phyloP scores from a whole-genome alignment of 2,888 invertebrate species.

The Capitulum mitella region DNA sequence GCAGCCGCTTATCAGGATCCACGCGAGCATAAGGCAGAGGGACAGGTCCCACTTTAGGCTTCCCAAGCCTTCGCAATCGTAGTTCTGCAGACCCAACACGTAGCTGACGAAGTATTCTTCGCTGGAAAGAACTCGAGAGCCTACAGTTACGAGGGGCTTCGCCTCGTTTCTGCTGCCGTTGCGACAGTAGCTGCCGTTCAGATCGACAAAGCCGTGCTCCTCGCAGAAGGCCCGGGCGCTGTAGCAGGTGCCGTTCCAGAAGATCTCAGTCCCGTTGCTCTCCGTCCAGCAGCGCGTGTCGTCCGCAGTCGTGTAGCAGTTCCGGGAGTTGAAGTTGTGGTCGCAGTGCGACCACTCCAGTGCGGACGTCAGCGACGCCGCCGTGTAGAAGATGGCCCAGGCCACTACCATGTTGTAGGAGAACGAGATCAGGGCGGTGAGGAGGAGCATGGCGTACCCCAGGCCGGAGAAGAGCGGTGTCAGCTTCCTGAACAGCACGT shows the following conservation, averaged over 20 bases:
- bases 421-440: neutral
- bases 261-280: slow-evolving; percentile 28
- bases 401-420: neutral
- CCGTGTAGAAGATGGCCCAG: slow-evolving; percentile 71
- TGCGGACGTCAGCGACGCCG: slow-evolving; percentile 46
- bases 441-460: neutral
- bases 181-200: slow-evolving; percentile 31
- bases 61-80: slow-evolving; percentile 54
- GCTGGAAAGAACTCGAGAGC: slow-evolving; percentile 45
- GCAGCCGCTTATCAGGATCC: slow-evolving; percentile 69
- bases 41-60: slow-evolving; percentile 61
- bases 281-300: slow-evolving; percentile 18
- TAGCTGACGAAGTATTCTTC: slow-evolving; percentile 56
- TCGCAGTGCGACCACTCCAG: slow-evolving; percentile 67
- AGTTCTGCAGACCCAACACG: slow-evolving; percentile 29
- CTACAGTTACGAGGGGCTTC: neutral
- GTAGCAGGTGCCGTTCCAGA: slow-evolving; percentile 32
- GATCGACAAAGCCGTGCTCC: neutral
- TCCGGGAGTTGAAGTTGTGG: slow-evolving; percentile 48
- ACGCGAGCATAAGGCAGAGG: slow-evolving; percentile 63
- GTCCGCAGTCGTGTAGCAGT: slow-evolving; percentile 30
- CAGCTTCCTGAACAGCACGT: slow-evolving; percentile 94
- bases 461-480: slow-evolving; percentile 66
- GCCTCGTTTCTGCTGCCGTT: slow-evolving; percentile 3
- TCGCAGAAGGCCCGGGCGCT: slow-evolving; percentile 26